Evolutionary conservation across 2,113 vertebrate genomes (phyloP).

Genomic region (Spea bombifrons): DNA sequence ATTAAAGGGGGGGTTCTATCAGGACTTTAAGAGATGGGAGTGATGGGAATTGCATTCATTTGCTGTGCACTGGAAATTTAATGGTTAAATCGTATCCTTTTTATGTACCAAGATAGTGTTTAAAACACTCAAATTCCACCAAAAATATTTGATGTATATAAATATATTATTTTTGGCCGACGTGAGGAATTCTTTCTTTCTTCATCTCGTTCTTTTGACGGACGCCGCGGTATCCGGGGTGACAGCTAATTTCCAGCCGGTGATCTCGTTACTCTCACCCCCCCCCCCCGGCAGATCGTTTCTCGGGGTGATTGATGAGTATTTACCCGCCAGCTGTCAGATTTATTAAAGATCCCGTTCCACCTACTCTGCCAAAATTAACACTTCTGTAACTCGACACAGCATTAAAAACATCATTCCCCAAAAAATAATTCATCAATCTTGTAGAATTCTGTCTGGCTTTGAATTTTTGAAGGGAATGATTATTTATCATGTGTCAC

Average conservation of each 20-base stretch:
- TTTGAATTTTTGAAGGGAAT: no score
- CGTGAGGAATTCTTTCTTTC: background rate
- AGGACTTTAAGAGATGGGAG: no score
- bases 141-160: constrained; percentile 1
- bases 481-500: no score
- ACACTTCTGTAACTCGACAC: background rate
- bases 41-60: no score
- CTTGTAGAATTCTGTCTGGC: no score
- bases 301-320: background rate
- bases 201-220: constrained; percentile 9
- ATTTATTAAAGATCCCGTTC: no score
- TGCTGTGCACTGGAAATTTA: background rate
- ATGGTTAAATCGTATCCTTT: background rate
- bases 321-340: background rate
- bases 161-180: constrained; percentile 6
- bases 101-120: constrained; percentile 8
- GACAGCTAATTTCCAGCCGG: background rate
- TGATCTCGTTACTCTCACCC: background rate
- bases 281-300: background rate
- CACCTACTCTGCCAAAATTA: background rate
- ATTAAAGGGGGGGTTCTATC: background rate
- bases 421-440: no score
- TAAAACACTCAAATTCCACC: background rate
- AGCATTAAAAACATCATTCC: no score
- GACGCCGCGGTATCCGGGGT: background rate